Conservation (phyloP, 2,797 vertebrate species). For the Oceanodroma leucorhoa region DNA sequence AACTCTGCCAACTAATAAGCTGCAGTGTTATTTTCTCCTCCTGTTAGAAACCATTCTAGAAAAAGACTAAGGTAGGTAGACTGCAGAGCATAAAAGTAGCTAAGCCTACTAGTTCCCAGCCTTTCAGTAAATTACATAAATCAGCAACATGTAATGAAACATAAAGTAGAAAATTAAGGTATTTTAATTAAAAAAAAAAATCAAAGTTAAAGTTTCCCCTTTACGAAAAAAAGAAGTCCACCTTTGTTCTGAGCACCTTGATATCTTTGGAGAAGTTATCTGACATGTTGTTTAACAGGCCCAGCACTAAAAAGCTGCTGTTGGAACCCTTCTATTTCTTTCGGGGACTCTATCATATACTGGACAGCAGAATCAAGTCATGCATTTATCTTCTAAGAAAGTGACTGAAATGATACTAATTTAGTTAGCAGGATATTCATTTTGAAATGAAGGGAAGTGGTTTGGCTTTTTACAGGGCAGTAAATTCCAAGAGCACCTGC, state of each 20-base stretch:
- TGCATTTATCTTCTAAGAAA: background rate
- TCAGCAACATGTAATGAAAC: background rate
- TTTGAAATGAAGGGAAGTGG: background rate
- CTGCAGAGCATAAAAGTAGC: background rate
- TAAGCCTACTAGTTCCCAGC: background rate
- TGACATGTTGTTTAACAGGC: background rate
- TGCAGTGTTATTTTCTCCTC: background rate
- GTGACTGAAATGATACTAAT: background rate
- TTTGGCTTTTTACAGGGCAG: background rate
- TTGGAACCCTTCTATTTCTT: background rate
- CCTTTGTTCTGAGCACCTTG: background rate
- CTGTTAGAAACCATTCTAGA: background rate
- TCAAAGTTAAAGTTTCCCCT: background rate
- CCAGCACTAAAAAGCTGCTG: background rate
- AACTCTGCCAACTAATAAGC: background rate
- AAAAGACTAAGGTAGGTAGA: background rate
- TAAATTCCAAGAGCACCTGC: background rate
- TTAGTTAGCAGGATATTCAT: background rate
- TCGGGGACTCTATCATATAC: fast-evolving
- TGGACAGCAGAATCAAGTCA: background rate
- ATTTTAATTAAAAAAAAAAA: background rate
- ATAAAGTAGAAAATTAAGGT: background rate
- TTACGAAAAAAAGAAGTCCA: background rate
- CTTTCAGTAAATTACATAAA: fast-evolving
- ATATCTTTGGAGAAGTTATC: background rate